Conservation (phyloP, 2,113 vertebrate species). For the Panthera leo region DNA sequence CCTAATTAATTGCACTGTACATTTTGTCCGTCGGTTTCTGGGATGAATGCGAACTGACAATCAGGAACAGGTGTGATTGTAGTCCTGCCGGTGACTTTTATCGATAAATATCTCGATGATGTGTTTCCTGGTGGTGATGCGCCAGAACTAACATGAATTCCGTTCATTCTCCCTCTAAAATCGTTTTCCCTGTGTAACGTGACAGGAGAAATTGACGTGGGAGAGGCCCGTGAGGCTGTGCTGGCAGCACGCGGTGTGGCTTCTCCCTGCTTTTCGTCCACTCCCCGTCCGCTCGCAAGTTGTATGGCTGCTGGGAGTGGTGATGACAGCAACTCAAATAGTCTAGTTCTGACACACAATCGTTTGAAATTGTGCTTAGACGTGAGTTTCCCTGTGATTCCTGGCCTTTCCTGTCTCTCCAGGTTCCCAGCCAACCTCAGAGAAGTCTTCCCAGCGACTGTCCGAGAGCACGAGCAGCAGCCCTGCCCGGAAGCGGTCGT, state of each 20-base stretch:
- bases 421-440: conserved; percentile 83
- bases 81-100: conserved; percentile 16
- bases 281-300: neutral
- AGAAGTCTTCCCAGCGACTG: conserved; percentile 84
- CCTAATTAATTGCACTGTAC: neutral
- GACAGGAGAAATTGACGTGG: neutral
- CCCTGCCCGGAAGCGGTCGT: conserved; percentile 85
- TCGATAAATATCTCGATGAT: neutral
- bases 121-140: neutral
- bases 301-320: neutral
- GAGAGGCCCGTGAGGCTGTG: conserved; percentile 30
- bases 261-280: neutral
- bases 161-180: conserved; percentile 41
- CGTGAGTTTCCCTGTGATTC: conserved; percentile 61
- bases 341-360: neutral
- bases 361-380: neutral
- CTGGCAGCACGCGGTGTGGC: neutral
- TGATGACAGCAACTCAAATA: conserved; percentile 28
- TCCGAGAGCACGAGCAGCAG: conserved; percentile 85
- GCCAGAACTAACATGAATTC: neutral
- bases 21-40: conserved; percentile 11
- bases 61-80: neutral
- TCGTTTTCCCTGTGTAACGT: conserved; percentile 33
- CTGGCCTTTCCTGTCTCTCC: conserved; percentile 55
- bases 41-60: conserved; percentile 17